Base-by-base conservation (phyloP, 2,888 invertebrate species). In the Drosophila aldrichi region DNA sequence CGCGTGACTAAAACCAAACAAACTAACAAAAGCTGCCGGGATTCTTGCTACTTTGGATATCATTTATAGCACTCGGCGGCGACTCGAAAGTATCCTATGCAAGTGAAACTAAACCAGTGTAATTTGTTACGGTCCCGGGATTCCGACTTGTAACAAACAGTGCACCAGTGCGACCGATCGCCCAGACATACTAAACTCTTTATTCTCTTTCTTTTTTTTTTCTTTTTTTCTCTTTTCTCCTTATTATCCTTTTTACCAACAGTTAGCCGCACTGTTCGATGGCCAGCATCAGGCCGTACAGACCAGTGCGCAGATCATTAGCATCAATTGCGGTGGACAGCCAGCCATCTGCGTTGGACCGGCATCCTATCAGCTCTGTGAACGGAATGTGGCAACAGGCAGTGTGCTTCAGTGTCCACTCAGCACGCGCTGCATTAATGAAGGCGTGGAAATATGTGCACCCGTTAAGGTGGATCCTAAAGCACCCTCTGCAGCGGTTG, bases 291-390 rank as follows among this genome's bases (percentile, higher is more conserved):
- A 79, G 14, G 46, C 61, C 8, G 43, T 46, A 16, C 44, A 55
- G 36, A 65, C 74, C 20, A 82, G 64, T 61, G 82, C 70, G 18
- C 56, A 74, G 44, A 74, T 77, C n/a, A 74, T 78, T 14, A 82
- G 68, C 41, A 69, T 89, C 36, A 82, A 85, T 48, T 92, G 92
- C 57, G 79, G 85, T 73, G 92, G 92, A 5, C 89, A 87, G 58
- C 36, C 65, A 14, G 84, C 90, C 3, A 84, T 91, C 5, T 92
- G 92, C 65, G 90, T 92, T 16, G 92, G 92, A n/a, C 90, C 91
- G 0, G 68, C 89, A 0, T 88, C 80, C 62, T 92, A 90, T 58
- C 88, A 90, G 55, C 29, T 52, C 1, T 92, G 92, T 60, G 38
- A 64, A 3, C 55, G 69, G 0, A 81, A 86, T 70, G 66, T 82